Percentiles rank a stretch among this genome's conserved stretches.
Conservation (phyloP, 2,797 vertebrate genomes). For the Lagocephalus sceleratus region DNA sequence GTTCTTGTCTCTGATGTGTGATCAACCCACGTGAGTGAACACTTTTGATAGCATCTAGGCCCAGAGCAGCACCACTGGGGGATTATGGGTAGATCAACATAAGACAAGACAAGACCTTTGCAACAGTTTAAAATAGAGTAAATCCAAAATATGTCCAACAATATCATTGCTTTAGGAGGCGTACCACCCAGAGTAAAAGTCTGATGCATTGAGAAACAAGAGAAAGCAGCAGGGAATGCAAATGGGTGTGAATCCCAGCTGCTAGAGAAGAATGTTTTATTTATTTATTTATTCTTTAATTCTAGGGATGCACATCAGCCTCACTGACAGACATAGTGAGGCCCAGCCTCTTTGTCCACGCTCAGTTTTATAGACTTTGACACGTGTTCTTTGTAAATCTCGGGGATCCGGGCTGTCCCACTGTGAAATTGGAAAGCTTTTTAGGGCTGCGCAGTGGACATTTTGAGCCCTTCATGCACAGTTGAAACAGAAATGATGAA, state of each 20-base stretch:
- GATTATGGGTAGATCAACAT: slow-evolving; percentile 68
- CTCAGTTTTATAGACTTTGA: slow-evolving; percentile 37
- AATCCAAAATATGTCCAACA: slow-evolving; percentile 58
- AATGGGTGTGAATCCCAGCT: slow-evolving; percentile 25
- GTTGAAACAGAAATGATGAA: slow-evolving; percentile 38
- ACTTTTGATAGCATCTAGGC: slow-evolving; percentile 63
- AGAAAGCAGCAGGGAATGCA: slow-evolving; percentile 15
- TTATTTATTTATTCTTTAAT: neutral
- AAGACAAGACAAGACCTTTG: slow-evolving; percentile 64
- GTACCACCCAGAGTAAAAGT: slow-evolving; percentile 19
- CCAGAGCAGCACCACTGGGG: slow-evolving; percentile 54
- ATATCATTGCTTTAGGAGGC: slow-evolving; percentile 31
- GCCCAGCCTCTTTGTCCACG: slow-evolving; percentile 26
- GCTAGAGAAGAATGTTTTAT: slow-evolving; percentile 21
- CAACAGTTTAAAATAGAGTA: slow-evolving; percentile 57
- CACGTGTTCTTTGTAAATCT: slow-evolving; percentile 40
- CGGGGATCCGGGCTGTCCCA: slow-evolving; percentile 26
- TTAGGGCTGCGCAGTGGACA: slow-evolving; percentile 39
- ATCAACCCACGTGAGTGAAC: slow-evolving; percentile 61
- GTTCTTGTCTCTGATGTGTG: slow-evolving; percentile 42
- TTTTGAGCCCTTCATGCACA: slow-evolving; percentile 45
- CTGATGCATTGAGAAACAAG: slow-evolving; percentile 52
- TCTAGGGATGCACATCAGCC: slow-evolving; percentile 21
- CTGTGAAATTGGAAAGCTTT: slow-evolving; percentile 42
- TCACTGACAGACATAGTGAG: slow-evolving; percentile 17